These are phyloP conservation scores for Drosophila ercepeae DNA, from an alignment of 1,140 invertebrate species.

Conservation along the genomic window DNA sequence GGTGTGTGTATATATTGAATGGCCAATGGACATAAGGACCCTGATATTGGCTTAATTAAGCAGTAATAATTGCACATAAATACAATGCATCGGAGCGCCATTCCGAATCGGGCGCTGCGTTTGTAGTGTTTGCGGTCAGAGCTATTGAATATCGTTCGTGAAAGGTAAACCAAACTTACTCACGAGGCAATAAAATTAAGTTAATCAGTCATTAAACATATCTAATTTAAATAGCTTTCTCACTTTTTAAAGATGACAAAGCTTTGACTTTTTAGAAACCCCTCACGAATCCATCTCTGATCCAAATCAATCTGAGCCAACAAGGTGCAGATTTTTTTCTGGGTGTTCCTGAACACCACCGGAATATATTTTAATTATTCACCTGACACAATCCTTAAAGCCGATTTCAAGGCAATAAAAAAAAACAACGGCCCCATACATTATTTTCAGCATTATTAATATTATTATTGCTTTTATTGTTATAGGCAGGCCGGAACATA, in stretches of 20 bases:
- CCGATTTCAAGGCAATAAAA: constrained; percentile 56
- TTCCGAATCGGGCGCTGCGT: constrained; percentile 40
- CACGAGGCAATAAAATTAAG: constrained; percentile 6
- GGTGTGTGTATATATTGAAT: constrained; percentile 6
- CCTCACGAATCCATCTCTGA: background rate
- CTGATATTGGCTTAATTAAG: constrained; percentile 76
- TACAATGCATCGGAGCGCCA: constrained; percentile 51
- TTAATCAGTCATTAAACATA: background rate
- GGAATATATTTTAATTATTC: constrained; percentile 38
- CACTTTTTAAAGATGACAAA: too few species aligned
- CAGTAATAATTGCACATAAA: constrained; percentile 77
- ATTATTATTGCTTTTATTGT: constrained; percentile 55
- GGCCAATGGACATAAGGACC: constrained; percentile 44
- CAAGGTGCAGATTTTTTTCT: constrained; percentile 1
- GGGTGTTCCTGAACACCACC: constrained; percentile 3
- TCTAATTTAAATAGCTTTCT: background rate
- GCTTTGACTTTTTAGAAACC: too few species aligned
- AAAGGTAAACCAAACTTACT: background rate
- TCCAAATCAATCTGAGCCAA: background rate
- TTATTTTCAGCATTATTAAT: constrained; percentile 58
- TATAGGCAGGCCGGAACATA: constrained; percentile 61
- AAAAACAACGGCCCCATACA: constrained; percentile 36
- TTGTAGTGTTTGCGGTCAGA: constrained; percentile 47
- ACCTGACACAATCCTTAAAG: constrained; percentile 47
- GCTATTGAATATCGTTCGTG: constrained; percentile 15